Evolutionary conservation across 2,797 vertebrate species (phyloP).

Genomic region (Atherinosoma microstoma): DNA sequence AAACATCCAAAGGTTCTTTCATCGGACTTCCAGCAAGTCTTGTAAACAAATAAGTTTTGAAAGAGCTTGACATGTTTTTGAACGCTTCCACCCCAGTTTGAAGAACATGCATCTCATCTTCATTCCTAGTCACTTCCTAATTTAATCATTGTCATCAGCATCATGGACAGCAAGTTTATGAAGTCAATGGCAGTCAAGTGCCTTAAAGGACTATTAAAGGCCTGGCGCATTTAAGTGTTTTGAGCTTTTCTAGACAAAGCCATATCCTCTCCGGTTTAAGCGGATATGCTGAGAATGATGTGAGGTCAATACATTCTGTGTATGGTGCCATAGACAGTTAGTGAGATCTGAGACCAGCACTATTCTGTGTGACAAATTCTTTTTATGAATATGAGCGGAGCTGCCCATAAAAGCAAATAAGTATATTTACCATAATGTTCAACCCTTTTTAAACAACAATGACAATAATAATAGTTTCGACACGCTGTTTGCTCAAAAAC

Average conservation of each 20-base stretch:
- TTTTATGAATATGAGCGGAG: too few relatives aligned
- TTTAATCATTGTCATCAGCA: conserved; percentile 23
- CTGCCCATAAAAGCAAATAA: background rate
- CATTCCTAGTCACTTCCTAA: conserved; percentile 10
- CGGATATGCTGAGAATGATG: too few relatives aligned
- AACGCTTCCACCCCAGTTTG: background rate
- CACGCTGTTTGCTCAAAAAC: background rate
- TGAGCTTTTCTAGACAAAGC: background rate
- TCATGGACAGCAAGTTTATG: conserved; percentile 23
- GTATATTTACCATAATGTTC: background rate
- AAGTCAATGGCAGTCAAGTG: background rate
- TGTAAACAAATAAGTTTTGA: background rate
- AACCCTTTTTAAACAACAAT: conserved; percentile 5
- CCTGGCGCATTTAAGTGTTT: background rate
- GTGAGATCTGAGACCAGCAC: too few relatives aligned
- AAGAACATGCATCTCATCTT: background rate
- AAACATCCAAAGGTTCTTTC: background rate
- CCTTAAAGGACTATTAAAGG: background rate
- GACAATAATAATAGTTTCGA: too few relatives aligned
- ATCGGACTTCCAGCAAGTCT: background rate
- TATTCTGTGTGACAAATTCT: too few relatives aligned
- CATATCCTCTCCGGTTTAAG: too few relatives aligned
- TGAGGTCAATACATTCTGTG: too few relatives aligned
- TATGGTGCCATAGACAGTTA: too few relatives aligned
- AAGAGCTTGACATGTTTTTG: background rate